Conservation (phyloP, 2,888 invertebrate genomes). For the Napeogenes inachia region DNA sequence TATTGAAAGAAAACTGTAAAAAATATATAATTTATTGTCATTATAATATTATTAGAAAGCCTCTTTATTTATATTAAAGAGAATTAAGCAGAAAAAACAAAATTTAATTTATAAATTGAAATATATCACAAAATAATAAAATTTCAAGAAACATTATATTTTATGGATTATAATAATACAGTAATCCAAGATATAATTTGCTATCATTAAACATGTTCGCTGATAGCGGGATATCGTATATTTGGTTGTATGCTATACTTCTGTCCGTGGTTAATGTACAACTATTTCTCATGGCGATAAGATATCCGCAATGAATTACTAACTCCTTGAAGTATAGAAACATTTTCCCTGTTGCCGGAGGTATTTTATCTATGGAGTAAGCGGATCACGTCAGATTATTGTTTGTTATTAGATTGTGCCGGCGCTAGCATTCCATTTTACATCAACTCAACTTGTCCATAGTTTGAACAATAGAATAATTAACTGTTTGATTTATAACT, state of each 20-base stretch:
- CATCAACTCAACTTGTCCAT: slow-evolving; percentile 15
- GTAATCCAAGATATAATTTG: not conserved
- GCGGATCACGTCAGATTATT: slow-evolving; percentile 76
- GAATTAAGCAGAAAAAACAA: too few relatives aligned
- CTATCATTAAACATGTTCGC: not conserved
- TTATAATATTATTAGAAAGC: too few relatives aligned
- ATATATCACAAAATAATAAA: too few relatives aligned
- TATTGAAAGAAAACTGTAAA: too few relatives aligned
- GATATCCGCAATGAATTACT: slow-evolving; percentile 26
- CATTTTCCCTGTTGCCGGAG: slow-evolving; percentile 34
- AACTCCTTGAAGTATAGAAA: slow-evolving; percentile 23
- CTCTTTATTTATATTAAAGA: too few relatives aligned
- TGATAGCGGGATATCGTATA: not conserved
- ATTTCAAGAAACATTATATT: too few relatives aligned
- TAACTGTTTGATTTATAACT: too few relatives aligned
- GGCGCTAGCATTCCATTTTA: slow-evolving; percentile 17
- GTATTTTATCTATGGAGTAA: slow-evolving; percentile 68
- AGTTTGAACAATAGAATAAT: not conserved
- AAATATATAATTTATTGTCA: too few relatives aligned
- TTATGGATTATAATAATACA: not conserved
- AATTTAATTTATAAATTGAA: too few relatives aligned
- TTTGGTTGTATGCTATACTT: slow-evolving; percentile 3
- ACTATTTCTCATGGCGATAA: slow-evolving; percentile 33
- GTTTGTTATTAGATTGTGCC: slow-evolving; percentile 69
- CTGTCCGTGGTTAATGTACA: slow-evolving; percentile 7